Evolutionary conservation across 2,797 vertebrate genomes (phyloP), one percentile per base, ranked within the genome.

Genomic region (Chloroceryle amazona): DNA sequence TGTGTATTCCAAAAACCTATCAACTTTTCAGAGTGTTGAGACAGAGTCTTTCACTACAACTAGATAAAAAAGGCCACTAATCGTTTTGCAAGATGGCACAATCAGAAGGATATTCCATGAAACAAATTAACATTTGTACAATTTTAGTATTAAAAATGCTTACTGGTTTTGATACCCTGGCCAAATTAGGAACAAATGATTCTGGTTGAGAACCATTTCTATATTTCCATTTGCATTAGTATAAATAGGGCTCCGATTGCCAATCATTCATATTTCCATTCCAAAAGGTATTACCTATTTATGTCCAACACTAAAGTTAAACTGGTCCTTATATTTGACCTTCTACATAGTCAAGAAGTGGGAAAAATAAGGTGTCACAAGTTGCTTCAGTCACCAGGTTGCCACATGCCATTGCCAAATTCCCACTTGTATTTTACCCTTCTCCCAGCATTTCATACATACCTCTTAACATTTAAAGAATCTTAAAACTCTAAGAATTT

Each of bases 131-230:
- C 16, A 29, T 41, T 37, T 61, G 31, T 41, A 79, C 13, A 18
- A 15, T 67, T 90, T 89, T 39, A 78, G 15, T 41, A 80, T 57
- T 61, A 54, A 72, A 75, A 57, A 4, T 72, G n/a, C 39, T 63
- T 62, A 29, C 15, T 66, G 52, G 14, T 81, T 79, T 86, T 90
- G 35, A 22, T 57, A 65, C 33, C 41, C 42, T 65, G 42, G 81
- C 13, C 58, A 81, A 74, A 81, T 44, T 25, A 86, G 65, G 78
- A 92, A 90, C 26, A 86, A 85, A 57, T 0, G 3, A 12, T n/a
- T 87, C 81, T 82, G 37, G 20, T 73, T 65, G 61, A 84, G 37
- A 81, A 89, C 9, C 7, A 76, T 33, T 86, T 60, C 33, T 42
- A 4, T 60, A 44, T 39, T 81, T 67, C 29, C 18, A 61, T 23